phyloP scores from a whole-genome alignment of 2,888 invertebrate genomes.

The Trissolcus brochymenae region DNA sequence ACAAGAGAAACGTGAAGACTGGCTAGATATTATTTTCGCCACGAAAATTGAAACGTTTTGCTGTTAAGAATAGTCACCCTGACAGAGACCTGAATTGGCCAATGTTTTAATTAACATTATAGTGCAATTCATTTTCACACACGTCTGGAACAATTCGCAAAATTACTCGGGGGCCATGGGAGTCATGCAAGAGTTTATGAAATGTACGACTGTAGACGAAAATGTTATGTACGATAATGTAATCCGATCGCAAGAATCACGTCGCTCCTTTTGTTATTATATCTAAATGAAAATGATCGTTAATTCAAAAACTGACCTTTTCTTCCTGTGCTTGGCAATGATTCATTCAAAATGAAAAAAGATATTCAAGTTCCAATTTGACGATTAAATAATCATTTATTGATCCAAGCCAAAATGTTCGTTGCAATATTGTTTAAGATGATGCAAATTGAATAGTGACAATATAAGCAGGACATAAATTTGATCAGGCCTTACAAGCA shows the following conservation, averaged over 20 bases:
- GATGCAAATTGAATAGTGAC: too few species aligned
- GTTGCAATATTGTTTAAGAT: too few species aligned
- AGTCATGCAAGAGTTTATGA: slow-evolving; percentile 9
- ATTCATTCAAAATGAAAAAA: not conserved
- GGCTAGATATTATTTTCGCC: not conserved
- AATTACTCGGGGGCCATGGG: slow-evolving; percentile 7
- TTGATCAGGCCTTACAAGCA: slow-evolving; percentile 16
- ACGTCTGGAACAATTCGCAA: slow-evolving; percentile 16
- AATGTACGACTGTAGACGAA: not conserved
- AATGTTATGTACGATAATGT: not conserved
- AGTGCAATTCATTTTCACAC: slow-evolving; percentile 12
- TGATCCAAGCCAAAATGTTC: too few species aligned
- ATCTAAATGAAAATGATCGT: too few species aligned
- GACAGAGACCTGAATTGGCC: slow-evolving; percentile 2
- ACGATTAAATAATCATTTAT: too few species aligned
- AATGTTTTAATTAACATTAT: slow-evolving; percentile 22
- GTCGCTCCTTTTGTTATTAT: too few species aligned
- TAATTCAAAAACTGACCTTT: too few species aligned
- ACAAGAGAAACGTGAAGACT: not conserved
- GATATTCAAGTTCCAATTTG: too few species aligned
- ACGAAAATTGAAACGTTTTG: not conserved
- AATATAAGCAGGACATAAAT: not conserved
- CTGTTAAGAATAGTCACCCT: not conserved
- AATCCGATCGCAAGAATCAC: not conserved
- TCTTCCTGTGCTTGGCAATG: not conserved